Conservation (phyloP, 2,888 invertebrate species). For the Hyalella azteca region DNA sequence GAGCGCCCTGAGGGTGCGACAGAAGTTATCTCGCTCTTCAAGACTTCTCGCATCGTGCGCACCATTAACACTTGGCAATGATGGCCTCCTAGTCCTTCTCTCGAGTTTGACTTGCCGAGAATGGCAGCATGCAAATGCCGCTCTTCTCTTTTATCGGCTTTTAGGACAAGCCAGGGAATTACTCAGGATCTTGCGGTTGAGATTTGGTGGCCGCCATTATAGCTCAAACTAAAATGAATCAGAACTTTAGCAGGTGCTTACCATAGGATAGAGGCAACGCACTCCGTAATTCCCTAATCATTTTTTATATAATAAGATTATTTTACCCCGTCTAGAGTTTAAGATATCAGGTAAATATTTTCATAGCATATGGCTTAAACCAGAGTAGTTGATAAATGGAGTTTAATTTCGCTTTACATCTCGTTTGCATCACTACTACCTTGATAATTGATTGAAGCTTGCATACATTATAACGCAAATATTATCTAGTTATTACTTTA, state of each 20-base stretch:
- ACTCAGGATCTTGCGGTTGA: conserved; percentile 7
- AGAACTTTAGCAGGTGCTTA: background rate
- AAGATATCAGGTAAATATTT: too few relatives aligned
- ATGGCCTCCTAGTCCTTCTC: background rate
- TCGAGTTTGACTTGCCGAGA: conserved; percentile 20
- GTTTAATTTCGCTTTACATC: too few relatives aligned
- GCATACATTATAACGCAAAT: too few relatives aligned
- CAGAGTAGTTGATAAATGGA: too few relatives aligned
- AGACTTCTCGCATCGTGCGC: conserved; percentile 19
- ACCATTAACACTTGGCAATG: conserved; percentile 30
- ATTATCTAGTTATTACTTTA: too few relatives aligned
- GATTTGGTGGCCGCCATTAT: conserved; percentile 1
- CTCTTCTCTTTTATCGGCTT: conserved; percentile 28
- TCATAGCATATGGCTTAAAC: too few relatives aligned
- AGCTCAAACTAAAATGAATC: background rate
- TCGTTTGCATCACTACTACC: too few relatives aligned
- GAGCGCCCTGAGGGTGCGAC: background rate
- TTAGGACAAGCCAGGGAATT: conserved; percentile 14
- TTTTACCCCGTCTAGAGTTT: too few relatives aligned
- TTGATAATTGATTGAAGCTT: too few relatives aligned
- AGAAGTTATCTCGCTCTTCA: background rate
- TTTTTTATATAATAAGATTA: too few relatives aligned
- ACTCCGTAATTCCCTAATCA: too few relatives aligned
- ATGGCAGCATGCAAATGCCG: conserved; percentile 22
- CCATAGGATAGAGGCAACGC: too few relatives aligned